Percentiles rank a stretch among this genome's conserved stretches.
These are phyloP conservation scores for Melipona beecheii DNA, from an alignment of 2,888 invertebrate genomes.

Conservation along the genomic window DNA sequence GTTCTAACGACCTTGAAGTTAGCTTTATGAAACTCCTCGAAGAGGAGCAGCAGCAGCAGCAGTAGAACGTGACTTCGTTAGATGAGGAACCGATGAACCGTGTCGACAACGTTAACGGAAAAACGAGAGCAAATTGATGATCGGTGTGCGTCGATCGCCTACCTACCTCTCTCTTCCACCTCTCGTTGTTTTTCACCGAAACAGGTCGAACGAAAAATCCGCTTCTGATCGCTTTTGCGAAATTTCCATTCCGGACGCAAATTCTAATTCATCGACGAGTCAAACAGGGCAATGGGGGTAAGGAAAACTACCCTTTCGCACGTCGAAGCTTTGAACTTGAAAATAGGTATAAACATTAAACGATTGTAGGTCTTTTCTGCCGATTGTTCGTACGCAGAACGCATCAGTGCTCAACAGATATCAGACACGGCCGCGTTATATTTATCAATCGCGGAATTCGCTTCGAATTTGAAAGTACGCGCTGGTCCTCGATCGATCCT, in stretches of 20 bases:
- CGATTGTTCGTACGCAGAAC: background rate
- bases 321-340: background rate
- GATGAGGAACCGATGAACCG: background rate
- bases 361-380: background rate
- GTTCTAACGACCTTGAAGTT: background rate
- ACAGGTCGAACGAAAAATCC: background rate
- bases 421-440: background rate
- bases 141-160: background rate
- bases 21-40: background rate
- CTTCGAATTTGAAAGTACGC: background rate
- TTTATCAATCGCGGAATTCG: constrained; percentile 1
- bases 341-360: too few relatives aligned
- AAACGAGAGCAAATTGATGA: background rate
- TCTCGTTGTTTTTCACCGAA: background rate
- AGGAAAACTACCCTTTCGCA: too few relatives aligned
- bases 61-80: constrained; percentile 6
- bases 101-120: background rate
- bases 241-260: background rate
- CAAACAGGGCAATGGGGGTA: background rate
- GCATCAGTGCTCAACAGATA: background rate
- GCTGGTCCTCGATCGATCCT: background rate
- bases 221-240: background rate
- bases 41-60: background rate
- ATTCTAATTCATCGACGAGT: background rate
- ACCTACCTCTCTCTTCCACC: too few relatives aligned